Evolutionary conservation across 2,797 vertebrate species (phyloP), one percentile per base, ranked within the genome.

Genomic region (Danio choprae): DNA sequence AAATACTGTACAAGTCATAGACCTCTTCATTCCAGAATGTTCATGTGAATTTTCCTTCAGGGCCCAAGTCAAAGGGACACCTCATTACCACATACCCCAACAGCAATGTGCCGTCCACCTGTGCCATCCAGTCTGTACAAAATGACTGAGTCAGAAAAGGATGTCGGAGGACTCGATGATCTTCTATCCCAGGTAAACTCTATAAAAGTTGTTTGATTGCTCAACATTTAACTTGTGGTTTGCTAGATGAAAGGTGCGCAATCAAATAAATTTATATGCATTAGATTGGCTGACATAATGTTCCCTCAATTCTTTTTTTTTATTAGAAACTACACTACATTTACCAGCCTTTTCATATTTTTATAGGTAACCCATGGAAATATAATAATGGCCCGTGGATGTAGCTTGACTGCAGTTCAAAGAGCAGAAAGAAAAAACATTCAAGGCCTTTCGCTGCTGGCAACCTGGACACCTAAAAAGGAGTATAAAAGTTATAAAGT

Each of bases 311-410:
- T 46, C 43, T 68, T 78, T 50, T 76, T n/a, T n/a, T 29, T 29
- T 29, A 55, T 53, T 58, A 59, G n/a, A 41, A 67, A n/a, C 13
- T 58, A 73, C 22, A 74, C 20, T 46, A n/a, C 50, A 16, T 36
- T 6, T 51, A 59, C 11, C 4, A 22, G 13, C 1, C 46, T 38
- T 73, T 75, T 50, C 44, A 56, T 83, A 56, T 58, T 50, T 80
- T 88, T 68, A 82, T 11, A 92, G 91, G 46, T 85, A 76, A 40
- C 70, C 29, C 81, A 77, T 68, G 84, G 15, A 41, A 83, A 87
- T 79, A 46, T 84, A 38, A 59, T 92, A 74, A 48, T 80, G 43
- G 74, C 87, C 46, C 80, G 79, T 88, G 90, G 88, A 83, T 87
- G 80, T 41, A 29, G 68, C 59, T 86, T 79, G 79, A 85, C 76